Conservation (phyloP, 2,888 invertebrate species). For the Pachydiplax longipennis region DNA sequence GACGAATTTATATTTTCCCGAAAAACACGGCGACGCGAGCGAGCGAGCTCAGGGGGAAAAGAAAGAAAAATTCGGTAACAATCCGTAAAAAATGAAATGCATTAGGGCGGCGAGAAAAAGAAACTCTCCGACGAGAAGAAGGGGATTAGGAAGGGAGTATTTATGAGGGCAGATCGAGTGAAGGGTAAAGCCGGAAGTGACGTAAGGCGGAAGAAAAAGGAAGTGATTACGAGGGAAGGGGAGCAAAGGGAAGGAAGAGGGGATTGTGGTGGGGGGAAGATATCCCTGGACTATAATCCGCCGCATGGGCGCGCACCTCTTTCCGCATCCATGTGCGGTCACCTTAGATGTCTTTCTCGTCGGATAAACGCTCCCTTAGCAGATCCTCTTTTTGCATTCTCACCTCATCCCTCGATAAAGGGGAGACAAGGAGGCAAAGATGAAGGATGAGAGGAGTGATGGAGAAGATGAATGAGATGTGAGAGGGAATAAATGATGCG, state of each 20-base stretch:
- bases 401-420: not conserved
- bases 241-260: not conserved
- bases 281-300: not conserved
- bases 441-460: not conserved
- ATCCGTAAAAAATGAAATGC: no score
- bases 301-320: not conserved
- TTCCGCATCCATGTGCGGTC: not conserved
- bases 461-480: not conserved
- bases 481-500: not conserved
- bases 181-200: not conserved
- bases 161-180: no score
- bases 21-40: no score
- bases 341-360: not conserved
- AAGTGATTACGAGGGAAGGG: not conserved
- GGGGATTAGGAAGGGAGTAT: no score
- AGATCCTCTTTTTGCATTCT: not conserved
- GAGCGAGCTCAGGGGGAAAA: no score
- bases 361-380: not conserved
- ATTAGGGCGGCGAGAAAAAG: no score
- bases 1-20: no score
- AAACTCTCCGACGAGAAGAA: no score
- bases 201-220: not conserved
- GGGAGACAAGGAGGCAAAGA: no score
- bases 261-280: not conserved
- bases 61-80: no score